Percentiles rank a stretch among this genome's conserved stretches.
These are phyloP conservation scores for Mus spicilegus DNA, from an alignment of 2,113 vertebrate genomes.

Conservation along the genomic window DNA sequence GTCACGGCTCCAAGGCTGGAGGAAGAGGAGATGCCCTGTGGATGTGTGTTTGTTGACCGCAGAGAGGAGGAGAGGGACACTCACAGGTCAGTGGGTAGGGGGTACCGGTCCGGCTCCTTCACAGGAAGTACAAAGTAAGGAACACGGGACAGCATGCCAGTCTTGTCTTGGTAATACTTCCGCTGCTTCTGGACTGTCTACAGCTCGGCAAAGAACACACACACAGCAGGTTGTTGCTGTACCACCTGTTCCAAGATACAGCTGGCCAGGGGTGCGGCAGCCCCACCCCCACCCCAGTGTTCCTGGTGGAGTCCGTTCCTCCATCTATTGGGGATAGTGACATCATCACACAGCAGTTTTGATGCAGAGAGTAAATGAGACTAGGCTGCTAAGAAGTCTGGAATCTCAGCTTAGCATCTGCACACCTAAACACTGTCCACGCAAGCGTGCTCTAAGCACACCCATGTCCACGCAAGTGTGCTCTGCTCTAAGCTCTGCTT, in stretches of 20 bases:
- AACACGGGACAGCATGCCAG: constrained; percentile 58
- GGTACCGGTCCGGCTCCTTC: constrained; percentile 76
- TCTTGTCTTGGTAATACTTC: constrained; percentile 85
- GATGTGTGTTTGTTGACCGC: neutral
- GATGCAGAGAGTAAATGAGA: neutral
- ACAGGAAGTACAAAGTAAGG: constrained; percentile 85
- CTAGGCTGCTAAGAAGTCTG: neutral
- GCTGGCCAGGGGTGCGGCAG: neutral
- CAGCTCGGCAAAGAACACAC: neutral
- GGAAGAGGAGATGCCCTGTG: neutral
- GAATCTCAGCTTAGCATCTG: neutral
- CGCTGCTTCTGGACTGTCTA: constrained; percentile 85
- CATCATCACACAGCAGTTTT: neutral
- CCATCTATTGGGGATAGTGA: neutral
- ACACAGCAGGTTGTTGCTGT: neutral
- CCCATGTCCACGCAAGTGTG: too few species aligned
- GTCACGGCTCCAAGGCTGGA: neutral
- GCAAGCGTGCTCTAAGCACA: neutral
- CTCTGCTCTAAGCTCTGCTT: neutral
- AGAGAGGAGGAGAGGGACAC: constrained; percentile 22
- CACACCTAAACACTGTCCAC: neutral
- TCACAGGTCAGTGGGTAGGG: constrained; percentile 81
- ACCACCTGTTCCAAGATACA: neutral
- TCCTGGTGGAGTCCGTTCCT: neutral
- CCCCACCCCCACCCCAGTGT: neutral